These are phyloP conservation scores for Periparus ater DNA, from an alignment of 2,797 vertebrate species.

Conservation along the genomic window DNA sequence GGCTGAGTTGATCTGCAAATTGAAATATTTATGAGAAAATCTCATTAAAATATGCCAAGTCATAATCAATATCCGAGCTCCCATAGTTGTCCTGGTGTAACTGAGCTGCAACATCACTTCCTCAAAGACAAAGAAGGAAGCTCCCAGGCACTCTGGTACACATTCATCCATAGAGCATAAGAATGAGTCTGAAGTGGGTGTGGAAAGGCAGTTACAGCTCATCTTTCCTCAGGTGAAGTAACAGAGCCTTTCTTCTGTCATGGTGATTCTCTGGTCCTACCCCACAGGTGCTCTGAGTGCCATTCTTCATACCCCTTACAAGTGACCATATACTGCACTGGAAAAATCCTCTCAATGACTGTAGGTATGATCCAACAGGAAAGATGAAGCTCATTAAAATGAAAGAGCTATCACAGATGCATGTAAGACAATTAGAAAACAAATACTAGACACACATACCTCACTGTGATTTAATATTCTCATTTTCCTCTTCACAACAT, in stretches of 20 bases:
- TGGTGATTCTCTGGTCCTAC: not conserved
- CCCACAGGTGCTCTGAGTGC: not conserved
- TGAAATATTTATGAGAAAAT: not conserved
- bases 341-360: not conserved
- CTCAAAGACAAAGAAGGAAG: not conserved
- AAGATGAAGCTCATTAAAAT: not conserved
- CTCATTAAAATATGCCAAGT: not conserved
- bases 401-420: rapidly evolving
- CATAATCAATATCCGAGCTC: not conserved
- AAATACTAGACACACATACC: not conserved
- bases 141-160: not conserved
- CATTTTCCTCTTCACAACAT: not conserved
- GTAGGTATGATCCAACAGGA: not conserved
- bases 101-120: not conserved
- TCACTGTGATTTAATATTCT: not conserved
- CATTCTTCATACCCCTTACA: not conserved
- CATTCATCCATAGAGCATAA: not conserved
- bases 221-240: not conserved
- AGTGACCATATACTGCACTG: not conserved
- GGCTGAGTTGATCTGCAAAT: not conserved
- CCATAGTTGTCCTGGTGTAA: not conserved
- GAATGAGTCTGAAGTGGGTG: not conserved
- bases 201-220: not conserved
- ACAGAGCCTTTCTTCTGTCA: not conserved
- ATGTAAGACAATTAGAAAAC: not conserved